Base-by-base conservation (phyloP, 2,797 vertebrate genomes). In the Salmo trutta region DNA sequence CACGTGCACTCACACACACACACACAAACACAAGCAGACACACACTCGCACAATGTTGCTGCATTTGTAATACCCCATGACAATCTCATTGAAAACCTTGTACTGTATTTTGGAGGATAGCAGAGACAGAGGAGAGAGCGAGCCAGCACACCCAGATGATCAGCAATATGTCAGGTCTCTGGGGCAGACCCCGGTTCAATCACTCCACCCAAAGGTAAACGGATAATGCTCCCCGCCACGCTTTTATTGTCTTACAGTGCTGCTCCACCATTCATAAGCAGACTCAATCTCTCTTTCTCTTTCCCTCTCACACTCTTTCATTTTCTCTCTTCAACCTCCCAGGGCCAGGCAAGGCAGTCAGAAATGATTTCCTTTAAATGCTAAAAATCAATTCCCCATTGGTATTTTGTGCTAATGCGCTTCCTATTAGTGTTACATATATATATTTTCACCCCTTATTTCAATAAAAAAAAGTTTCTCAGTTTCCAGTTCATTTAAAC, bases 341-440 rank as follows among this genome's bases (percentile, higher is more conserved):
- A 84, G 85, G 56, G 47, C 64, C 72, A 67, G 70, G 29, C 36
- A 75, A 75, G 52, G 87, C 83, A 85, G 90, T 91, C 91, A 90
- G 88, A 93, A 95, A 94, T 86, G 87, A 93, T 95, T 96, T 95
- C 93, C 92, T 94, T 93, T 94, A 89, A 91, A 92, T 91, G 81
- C 81, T 81, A 87, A 93, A 94, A 94, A 96, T 96, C 94, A 94
- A 96, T 95, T 94, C 91, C 89, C 91, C 92, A 88, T 90, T 92
- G 92, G 94, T 94, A 94, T 95, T 95, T 94, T 93, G 90, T 92
- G 86, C 87, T 94, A 94, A 95, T 96, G 94, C 90, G 81, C 91
- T 95, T 91, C 86, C 91, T 94, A 92, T 95, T 92, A 91, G 91
- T 86, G 87, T 88, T 86, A 82, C 81, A 85, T 75, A 88, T 73